Conservation (phyloP, 2,113 vertebrate species). For the Microcebus jonahi region DNA sequence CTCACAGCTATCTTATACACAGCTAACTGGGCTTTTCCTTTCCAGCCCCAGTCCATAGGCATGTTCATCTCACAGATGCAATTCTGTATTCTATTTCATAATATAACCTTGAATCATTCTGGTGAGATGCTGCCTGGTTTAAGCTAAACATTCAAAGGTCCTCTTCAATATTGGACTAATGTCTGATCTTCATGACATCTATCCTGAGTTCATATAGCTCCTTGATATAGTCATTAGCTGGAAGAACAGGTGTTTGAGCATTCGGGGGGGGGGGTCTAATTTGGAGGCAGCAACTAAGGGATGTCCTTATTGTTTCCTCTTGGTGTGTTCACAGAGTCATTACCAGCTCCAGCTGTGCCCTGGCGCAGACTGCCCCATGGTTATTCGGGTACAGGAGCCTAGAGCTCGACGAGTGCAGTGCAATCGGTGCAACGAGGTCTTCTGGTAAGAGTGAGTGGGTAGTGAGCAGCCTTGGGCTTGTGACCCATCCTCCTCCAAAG, state of each 20-base stretch:
- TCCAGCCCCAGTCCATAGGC: background rate
- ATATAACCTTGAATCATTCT: background rate
- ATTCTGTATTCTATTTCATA: background rate
- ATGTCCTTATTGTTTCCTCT: slow-evolving; percentile 33
- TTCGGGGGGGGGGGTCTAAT: background rate
- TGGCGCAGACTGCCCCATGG: slow-evolving; percentile 98
- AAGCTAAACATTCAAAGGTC: slow-evolving; percentile 10
- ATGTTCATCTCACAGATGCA: background rate
- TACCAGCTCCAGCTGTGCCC: slow-evolving; percentile 99
- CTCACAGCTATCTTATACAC: background rate
- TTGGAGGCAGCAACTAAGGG: background rate
- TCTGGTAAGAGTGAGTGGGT: slow-evolving; percentile 91
- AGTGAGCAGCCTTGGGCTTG: background rate
- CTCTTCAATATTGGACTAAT: background rate
- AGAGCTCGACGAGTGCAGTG: slow-evolving; percentile 98
- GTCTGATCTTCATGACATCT: background rate
- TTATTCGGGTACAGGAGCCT: slow-evolving; percentile 99
- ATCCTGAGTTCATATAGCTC: background rate
- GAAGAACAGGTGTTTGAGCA: background rate
- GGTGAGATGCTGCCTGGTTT: background rate
- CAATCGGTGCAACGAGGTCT: slow-evolving; percentile 97
- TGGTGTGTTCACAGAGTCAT: slow-evolving; percentile 92
- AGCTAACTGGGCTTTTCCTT: background rate
- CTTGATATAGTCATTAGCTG: background rate
- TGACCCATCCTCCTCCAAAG: background rate